Evolutionary conservation across 1,140 invertebrate species (phyloP).

Genomic region (Microplitis demolitor): DNA sequence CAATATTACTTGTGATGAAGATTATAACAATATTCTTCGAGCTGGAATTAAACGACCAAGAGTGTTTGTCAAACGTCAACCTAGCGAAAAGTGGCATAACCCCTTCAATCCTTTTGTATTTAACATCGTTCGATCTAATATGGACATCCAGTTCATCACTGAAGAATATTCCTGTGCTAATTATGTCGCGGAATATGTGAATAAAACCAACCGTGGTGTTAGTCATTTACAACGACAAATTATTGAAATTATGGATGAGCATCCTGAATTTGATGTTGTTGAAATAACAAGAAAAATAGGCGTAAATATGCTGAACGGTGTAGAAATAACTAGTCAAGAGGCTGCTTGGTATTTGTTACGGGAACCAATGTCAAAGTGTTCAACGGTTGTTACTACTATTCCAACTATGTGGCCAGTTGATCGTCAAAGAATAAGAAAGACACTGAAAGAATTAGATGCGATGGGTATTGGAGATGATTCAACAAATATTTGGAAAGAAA

Average conservation of each 20-base stretch:
- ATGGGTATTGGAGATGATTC: conserved; percentile 20
- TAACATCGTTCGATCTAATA: conserved; percentile 44
- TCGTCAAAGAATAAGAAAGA: conserved; percentile 12
- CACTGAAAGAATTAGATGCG: conserved; percentile 12
- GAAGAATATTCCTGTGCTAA: conserved; percentile 52
- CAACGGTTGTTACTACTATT: conserved; percentile 5
- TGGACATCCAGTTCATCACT: conserved; percentile 50
- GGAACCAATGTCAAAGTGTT: conserved; percentile 19
- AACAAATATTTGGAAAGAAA: conserved; percentile 42
- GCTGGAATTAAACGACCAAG: conserved; percentile 37
- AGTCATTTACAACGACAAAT: conserved; percentile 47
- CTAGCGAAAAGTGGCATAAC: conserved; percentile 43
- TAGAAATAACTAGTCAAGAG: conserved; percentile 35
- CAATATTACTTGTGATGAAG: conserved; percentile 34
- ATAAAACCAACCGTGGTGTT: conserved; percentile 49
- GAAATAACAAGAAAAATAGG: conserved; percentile 32
- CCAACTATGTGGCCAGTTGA: conserved; percentile 25
- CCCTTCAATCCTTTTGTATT: conserved; percentile 46
- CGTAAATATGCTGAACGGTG: conserved; percentile 13
- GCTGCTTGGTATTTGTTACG: conserved; percentile 42
- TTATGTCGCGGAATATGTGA: conserved; percentile 49
- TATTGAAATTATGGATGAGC: conserved; percentile 47
- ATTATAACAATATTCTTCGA: conserved; percentile 21
- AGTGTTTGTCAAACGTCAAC: conserved; percentile 31
- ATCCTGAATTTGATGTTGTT: conserved; percentile 39